Percentiles rank a stretch among this genome's conserved stretches.
phyloP scores from a whole-genome alignment of 30 jellyfish, hydroid and myxozoan species.

The Aurelia coerulea region DNA sequence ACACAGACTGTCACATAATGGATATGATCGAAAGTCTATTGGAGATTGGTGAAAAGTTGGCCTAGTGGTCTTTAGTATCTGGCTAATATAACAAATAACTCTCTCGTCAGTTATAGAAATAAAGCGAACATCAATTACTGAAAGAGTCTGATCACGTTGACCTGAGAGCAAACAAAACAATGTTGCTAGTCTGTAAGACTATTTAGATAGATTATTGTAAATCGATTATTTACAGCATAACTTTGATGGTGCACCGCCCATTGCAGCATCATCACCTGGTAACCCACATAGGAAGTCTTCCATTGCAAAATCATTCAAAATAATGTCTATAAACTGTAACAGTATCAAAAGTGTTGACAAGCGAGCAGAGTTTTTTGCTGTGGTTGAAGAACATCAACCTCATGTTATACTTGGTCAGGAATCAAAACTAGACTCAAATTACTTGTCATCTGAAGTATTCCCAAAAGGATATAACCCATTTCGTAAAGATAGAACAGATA shows the following conservation, averaged over 20 bases:
- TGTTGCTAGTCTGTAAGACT: too few species aligned
- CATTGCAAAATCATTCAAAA: conserved; percentile 13
- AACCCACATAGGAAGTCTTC: not conserved
- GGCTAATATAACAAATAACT: too few species aligned
- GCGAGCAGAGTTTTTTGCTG: conserved; percentile 18
- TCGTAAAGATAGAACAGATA: conserved; percentile 1
- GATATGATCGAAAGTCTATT: too few species aligned
- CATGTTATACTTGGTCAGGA: conserved; percentile 27
- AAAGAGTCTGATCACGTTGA: too few species aligned
- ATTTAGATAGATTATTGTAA: too few species aligned
- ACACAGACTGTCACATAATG: too few species aligned
- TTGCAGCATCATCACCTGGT: conserved; percentile 4
- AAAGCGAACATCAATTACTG: too few species aligned
- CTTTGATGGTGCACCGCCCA: conserved; percentile 9
- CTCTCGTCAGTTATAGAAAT: too few species aligned
- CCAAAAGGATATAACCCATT: not conserved
- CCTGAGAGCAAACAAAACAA: too few species aligned
- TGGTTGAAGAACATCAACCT: conserved; percentile 1
- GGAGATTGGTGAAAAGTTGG: too few species aligned
- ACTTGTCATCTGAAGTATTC: not conserved
- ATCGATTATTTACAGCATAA: conserved; percentile 1
- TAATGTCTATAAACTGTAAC: conserved; percentile 8
- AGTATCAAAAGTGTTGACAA: conserved; percentile 8
- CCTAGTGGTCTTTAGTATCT: too few species aligned
- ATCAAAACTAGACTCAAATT: conserved; percentile 16